Percentiles rank a stretch among this genome's conserved stretches.
phyloP scores from a whole-genome alignment of 1,140 invertebrate species.

The Ips nitidus region DNA sequence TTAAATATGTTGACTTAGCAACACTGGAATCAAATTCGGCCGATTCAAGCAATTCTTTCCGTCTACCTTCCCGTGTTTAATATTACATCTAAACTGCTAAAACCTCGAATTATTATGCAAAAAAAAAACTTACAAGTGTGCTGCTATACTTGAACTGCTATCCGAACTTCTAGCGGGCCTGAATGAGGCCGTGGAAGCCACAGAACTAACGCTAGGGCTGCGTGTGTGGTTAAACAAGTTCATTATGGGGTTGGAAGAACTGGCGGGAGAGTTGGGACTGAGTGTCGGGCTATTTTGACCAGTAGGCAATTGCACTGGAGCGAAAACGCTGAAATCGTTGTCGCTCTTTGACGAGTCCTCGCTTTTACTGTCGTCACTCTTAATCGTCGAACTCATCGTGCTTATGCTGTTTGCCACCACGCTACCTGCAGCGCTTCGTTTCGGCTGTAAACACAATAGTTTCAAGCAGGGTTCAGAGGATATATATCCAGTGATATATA shows the following conservation, averaged over 20 bases:
- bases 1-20: too few relatives aligned
- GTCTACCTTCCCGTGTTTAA: too few relatives aligned
- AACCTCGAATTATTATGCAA: too few relatives aligned
- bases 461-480: too few relatives aligned
- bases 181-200: constrained; percentile 39
- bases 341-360: constrained; percentile 47
- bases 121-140: constrained; percentile 33
- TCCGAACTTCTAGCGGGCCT: constrained; percentile 29
- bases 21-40: too few relatives aligned
- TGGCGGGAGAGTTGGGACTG: constrained; percentile 48
- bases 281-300: constrained; percentile 50
- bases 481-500: too few relatives aligned
- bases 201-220: constrained; percentile 49
- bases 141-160: constrained; percentile 17
- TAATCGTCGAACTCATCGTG: constrained; percentile 51
- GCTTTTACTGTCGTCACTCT: constrained; percentile 44
- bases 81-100: too few relatives aligned
- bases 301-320: constrained; percentile 45
- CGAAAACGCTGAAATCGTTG: constrained; percentile 50
- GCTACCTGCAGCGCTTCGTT: constrained; percentile 46
- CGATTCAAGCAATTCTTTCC: too few relatives aligned
- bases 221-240: constrained; percentile 47
- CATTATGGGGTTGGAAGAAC: constrained; percentile 40
- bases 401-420: constrained; percentile 37
- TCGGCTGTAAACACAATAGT: constrained; percentile 10